These are phyloP conservation scores for Pristionchus fissidentatus DNA, from an alignment of 2,888 invertebrate genomes.

Conservation along the genomic window DNA sequence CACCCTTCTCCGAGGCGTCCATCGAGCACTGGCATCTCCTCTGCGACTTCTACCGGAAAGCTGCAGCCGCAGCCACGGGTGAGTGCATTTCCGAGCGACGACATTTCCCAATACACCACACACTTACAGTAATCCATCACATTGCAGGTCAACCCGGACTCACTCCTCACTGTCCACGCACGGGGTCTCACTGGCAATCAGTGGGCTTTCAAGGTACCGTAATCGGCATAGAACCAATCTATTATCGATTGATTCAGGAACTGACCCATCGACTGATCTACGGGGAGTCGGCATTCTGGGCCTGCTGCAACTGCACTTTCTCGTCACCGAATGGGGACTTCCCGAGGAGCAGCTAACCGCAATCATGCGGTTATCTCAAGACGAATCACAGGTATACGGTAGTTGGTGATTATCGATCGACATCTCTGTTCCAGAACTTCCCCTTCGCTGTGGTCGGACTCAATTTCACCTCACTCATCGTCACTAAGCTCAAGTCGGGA, in stretches of 20 bases:
- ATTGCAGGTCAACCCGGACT: slow-evolving; percentile 64
- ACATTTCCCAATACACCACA: not conserved
- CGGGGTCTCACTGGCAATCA: slow-evolving; percentile 79
- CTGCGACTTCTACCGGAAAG: slow-evolving; percentile 46
- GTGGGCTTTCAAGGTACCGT: slow-evolving; percentile 79
- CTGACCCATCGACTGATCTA: slow-evolving; percentile 80
- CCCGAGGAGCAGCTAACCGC: not conserved
- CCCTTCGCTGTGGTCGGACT: slow-evolving; percentile 80
- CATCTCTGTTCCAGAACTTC: slow-evolving; percentile 77
- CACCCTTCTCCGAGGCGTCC: slow-evolving; percentile 44
- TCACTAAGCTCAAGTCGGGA: slow-evolving; percentile 78
- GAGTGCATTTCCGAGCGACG: not conserved
- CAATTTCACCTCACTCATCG: slow-evolving; percentile 78
- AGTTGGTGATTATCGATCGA: not conserved
- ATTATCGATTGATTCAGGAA: slow-evolving; percentile 67
- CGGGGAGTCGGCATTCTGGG: slow-evolving; percentile 79
- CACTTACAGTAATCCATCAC: not conserved
- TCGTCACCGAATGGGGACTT: slow-evolving; percentile 74
- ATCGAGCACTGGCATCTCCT: slow-evolving; percentile 47
- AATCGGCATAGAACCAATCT: not conserved
- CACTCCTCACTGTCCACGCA: slow-evolving; percentile 78
- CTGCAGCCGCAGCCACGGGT: slow-evolving; percentile 32
- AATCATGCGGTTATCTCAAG: slow-evolving; percentile 17
- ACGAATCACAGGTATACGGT: slow-evolving; percentile 17
- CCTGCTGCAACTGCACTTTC: slow-evolving; percentile 77